A percentile compares a stretch with the other conserved stretches of the same genome.
phyloP scores from a whole-genome alignment of 2,797 vertebrate species.

The Eurystomus glaucurus region DNA sequence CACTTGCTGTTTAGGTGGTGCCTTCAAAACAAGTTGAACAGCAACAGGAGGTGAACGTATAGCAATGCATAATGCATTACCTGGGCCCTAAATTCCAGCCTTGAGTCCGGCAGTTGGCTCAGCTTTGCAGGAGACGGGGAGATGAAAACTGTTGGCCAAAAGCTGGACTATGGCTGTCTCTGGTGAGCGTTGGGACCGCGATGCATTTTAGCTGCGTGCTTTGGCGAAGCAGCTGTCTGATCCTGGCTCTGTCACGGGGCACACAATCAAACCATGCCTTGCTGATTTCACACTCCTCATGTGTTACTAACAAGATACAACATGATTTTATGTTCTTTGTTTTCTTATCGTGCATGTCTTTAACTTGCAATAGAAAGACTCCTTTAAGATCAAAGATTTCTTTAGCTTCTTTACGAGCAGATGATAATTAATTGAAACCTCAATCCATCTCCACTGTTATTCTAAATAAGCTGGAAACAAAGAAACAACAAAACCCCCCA shows the following conservation, averaged over 20 bases:
- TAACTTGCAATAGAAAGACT: neutral
- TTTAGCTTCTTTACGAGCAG: neutral
- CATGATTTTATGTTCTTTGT: neutral
- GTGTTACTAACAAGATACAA: neutral
- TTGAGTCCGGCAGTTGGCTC: neutral
- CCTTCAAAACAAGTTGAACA: neutral
- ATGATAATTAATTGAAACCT: conserved; percentile 33
- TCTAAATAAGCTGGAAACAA: neutral
- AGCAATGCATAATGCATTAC: rapidly evolving
- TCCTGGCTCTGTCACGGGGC: neutral
- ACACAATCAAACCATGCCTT: rapidly evolving
- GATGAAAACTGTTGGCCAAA: neutral
- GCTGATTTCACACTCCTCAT: neutral
- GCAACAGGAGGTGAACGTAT: neutral
- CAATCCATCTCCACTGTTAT: neutral
- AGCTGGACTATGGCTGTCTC: neutral
- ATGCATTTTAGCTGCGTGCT: rapidly evolving
- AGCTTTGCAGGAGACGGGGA: neutral
- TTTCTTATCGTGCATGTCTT: neutral
- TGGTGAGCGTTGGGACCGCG: rapidly evolving
- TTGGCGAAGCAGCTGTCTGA: neutral
- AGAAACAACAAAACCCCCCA: neutral
- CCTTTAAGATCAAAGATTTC: conserved; percentile 28
- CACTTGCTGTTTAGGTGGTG: neutral
- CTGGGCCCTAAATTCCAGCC: neutral